Evolutionary conservation across 2,888 invertebrate species (phyloP), one percentile per base, ranked within the genome.

Genomic region (Leucoptera coffeella): DNA sequence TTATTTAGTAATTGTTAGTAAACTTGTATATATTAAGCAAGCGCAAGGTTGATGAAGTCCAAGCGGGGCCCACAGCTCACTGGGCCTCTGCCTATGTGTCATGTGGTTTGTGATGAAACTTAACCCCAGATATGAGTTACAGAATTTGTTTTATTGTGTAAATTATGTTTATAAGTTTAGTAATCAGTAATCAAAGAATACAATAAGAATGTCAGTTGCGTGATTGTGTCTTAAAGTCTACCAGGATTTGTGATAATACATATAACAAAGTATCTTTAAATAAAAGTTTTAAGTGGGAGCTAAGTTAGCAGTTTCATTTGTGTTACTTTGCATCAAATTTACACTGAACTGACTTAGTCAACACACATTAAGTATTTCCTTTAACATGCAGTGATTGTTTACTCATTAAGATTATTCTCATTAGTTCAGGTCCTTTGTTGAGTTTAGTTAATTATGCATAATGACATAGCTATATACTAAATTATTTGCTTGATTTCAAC

Each of bases 161-260:
- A 67, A 71, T 69, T 67, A 64, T 62, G 65, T 67, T 64, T 58
- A 59, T 60, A 65, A 61, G 60, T n/a, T n/a, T n/a, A 53, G 51
- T 56, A 64, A 64, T 62, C 61, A 62, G 45, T 69, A 67, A 64
- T 64, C 59, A 57, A 61, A 51, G 51, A 59, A 56, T 55, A 57
- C 60, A 58, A 59, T 57, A 61, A 56, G 60, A 60, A 54, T 69
- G 73, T 73, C 65, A 64, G 65, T 74, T 73, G 75, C 58, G 75
- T 77, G 77, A 76, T 75, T 77, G 77, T 72, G 71, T 72, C 67
- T 75, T 74, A 74, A 74, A 77, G 76, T 78, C 78, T 78, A 78
- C 78, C 77, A 78, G 76, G 77, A 78, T 78, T 78, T 78, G 78
- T 78, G 78, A 78, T 78, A 78, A 77, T 76, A 77, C 75, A 74